Evolutionary conservation across 2,113 vertebrate genomes (phyloP).

Genomic region (Hypomesus transpacificus): DNA sequence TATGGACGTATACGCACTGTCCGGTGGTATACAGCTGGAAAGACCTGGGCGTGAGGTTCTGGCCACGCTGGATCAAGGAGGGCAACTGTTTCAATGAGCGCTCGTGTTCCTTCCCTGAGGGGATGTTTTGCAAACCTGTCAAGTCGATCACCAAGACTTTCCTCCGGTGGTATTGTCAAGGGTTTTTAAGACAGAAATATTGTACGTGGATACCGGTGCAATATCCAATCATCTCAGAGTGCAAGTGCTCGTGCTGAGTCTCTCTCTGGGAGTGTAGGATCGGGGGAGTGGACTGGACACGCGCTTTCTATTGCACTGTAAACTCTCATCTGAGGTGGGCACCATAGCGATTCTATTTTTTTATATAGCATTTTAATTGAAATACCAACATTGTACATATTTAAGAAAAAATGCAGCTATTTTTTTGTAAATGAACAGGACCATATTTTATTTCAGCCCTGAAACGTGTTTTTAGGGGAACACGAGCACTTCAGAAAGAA

Average conservation of each 20-base stretch:
- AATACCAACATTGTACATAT: constrained; percentile 85
- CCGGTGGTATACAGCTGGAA: constrained; percentile 89
- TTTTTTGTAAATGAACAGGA: constrained; percentile 86
- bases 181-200: constrained; percentile 87
- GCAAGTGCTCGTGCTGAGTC: constrained; percentile 90
- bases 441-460: constrained; percentile 79
- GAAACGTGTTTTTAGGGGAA: constrained; percentile 56
- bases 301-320: constrained; percentile 80
- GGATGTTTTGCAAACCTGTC: constrained; percentile 88
- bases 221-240: constrained; percentile 93
- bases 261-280: constrained; percentile 39
- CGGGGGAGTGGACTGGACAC: constrained; percentile 60
- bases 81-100: constrained; percentile 85
- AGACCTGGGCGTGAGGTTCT: constrained; percentile 87
- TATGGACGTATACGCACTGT: constrained; percentile 89
- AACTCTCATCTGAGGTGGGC: constrained; percentile 77
- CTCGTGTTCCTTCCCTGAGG: constrained; percentile 89
- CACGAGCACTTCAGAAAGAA: constrained; percentile 70
- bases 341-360: constrained; percentile 96
- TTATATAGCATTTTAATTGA: constrained; percentile 92
- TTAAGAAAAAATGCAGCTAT: constrained; percentile 81
- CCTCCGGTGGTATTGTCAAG: constrained; percentile 91
- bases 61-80: constrained; percentile 91
- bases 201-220: constrained; percentile 94
- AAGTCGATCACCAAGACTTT: constrained; percentile 89